These are phyloP conservation scores for Sebastes wilsoni DNA, from an alignment of 2,797 vertebrate species.

Conservation along the genomic window DNA sequence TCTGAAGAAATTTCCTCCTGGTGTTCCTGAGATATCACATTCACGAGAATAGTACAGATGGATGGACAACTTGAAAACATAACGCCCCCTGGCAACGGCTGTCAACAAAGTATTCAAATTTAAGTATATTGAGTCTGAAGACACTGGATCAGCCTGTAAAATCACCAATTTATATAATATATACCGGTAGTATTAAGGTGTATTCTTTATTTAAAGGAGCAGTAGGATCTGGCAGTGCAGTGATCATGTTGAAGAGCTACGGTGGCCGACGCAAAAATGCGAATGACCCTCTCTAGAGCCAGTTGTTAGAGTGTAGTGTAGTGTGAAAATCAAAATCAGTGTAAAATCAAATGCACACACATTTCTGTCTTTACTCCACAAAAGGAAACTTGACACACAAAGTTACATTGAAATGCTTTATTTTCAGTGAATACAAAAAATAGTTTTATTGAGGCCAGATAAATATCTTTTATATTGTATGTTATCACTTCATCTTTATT, in stretches of 20 bases:
- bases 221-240: not conserved
- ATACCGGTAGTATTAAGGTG: not conserved
- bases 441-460: constrained; percentile 77
- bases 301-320: not conserved
- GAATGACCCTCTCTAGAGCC: too few species aligned
- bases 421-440: constrained; percentile 83
- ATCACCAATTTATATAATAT: not conserved
- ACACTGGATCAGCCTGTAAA: not conserved
- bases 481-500: constrained; percentile 57
- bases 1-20: too few species aligned
- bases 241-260: too few species aligned
- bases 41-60: too few species aligned
- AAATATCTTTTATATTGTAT: constrained; percentile 73
- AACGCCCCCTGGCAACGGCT: too few species aligned
- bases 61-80: too few species aligned
- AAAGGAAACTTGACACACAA: not conserved
- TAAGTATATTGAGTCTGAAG: not conserved
- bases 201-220: not conserved
- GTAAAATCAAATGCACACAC: too few species aligned
- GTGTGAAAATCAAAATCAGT: not conserved
- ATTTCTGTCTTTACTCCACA: not conserved
- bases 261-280: too few species aligned
- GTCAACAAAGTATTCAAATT: not conserved
- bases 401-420: constrained; percentile 78
- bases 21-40: too few species aligned